Base-by-base conservation (phyloP, 2,888 invertebrate genomes). In the Hirtodrosophila duncani region DNA sequence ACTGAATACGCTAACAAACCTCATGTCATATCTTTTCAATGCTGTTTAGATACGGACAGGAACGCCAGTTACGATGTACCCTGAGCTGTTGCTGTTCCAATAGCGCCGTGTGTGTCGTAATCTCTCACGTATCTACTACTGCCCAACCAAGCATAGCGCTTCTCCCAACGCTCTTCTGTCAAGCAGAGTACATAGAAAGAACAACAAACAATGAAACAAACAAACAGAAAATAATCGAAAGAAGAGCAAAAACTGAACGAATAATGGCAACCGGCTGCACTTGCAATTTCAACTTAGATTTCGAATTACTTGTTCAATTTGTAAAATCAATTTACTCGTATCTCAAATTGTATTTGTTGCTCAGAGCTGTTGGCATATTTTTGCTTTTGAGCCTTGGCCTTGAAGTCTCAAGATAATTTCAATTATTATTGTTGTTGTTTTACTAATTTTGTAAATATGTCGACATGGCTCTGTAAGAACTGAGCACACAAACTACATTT, bases 1-100 rank as follows among this genome's bases (percentile, higher is more conserved):
- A 55, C 48, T 34, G 36, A 58, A 64, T 67, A 81, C 62, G 81
- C 79, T 81, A 79, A 82, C 83, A 74, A 82, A 71, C 80, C 65
- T 82, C 75, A 75, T 81, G 81, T 81, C 80, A 83, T 74, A 78
- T 82, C 65, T 83, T 81, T 81, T 81, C 58, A 81, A 81, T 81
- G 68, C 82, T 80, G 81, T 81, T 75, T 81, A 81, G 81, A 81
- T 81, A 75, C 74, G 81, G 80, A 82, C 77, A 71, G 80, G 83
- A 82, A 77, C 81, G 69, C 77, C 81, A 81, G 83, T 81, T 81
- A 74, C 68, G 81, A 83, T 81, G 81, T 83, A 74, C 83, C 81
- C 77, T 81, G 81, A 81, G 78, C 78, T 67, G 63, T 61, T 70
- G 70, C 7, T 56, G 71, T 71, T 71, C 78, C 74, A 68, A 70